phyloP scores from a whole-genome alignment of 2,888 invertebrate species.

The Troglohyphantes excavatus region DNA sequence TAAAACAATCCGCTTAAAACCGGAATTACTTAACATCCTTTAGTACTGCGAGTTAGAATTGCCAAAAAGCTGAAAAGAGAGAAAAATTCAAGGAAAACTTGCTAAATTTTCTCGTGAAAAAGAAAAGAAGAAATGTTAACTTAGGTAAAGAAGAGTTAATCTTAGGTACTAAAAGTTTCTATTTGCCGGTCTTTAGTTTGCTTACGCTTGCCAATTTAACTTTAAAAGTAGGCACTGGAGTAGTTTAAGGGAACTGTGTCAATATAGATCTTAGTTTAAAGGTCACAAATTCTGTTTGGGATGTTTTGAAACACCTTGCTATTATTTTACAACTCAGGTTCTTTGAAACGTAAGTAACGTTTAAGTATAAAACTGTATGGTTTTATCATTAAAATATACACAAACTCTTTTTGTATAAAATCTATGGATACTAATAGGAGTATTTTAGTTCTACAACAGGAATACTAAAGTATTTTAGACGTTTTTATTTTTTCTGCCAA shows the following conservation, averaged over 20 bases:
- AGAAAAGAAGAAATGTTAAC: neutral
- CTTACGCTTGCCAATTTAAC: neutral
- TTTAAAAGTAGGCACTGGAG: neutral
- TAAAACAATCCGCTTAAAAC: too few species aligned
- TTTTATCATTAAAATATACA: too few species aligned
- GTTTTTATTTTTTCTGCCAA: too few species aligned
- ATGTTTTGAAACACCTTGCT: neutral
- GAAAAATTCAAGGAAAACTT: neutral
- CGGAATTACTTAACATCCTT: too few species aligned
- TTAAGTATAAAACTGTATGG: too few species aligned
- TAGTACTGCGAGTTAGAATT: too few species aligned
- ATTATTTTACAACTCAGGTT: too few species aligned
- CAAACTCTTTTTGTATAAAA: too few species aligned
- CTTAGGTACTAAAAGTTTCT: neutral
- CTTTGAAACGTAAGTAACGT: too few species aligned
- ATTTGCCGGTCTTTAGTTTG: neutral
- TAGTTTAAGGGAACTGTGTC: neutral
- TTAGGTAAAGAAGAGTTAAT: slow-evolving; percentile 1
- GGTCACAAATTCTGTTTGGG: neutral
- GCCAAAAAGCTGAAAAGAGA: neutral
- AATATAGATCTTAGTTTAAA: neutral
- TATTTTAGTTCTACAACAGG: too few species aligned
- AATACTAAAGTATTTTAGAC: too few species aligned
- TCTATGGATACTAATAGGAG: too few species aligned
- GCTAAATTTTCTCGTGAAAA: neutral